Percentiles rank a stretch among this genome's conserved stretches.
These are phyloP conservation scores for Parnassius apollo DNA, from an alignment of 2,888 invertebrate genomes.

Conservation along the genomic window DNA sequence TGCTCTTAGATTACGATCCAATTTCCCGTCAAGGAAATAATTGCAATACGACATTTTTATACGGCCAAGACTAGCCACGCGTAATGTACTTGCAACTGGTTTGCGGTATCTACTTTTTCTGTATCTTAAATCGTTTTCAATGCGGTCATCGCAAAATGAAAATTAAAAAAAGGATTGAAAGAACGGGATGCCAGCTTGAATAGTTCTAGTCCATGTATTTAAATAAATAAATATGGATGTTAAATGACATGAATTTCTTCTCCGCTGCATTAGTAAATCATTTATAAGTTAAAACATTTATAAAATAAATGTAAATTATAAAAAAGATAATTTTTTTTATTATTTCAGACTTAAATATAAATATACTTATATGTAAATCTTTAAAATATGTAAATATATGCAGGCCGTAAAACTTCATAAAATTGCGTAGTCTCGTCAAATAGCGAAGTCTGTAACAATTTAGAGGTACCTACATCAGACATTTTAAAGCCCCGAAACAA, in stretches of 20 bases:
- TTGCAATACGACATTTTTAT: conserved; percentile 18
- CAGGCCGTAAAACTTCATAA: background rate
- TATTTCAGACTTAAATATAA: no score
- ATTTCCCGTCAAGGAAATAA: conserved; percentile 6
- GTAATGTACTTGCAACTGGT: conserved; percentile 43
- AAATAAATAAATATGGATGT: background rate
- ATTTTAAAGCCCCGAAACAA: conserved; percentile 24
- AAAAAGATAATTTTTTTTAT: no score
- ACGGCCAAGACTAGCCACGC: conserved; percentile 33
- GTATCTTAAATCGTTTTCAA: conserved; percentile 13
- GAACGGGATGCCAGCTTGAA: conserved; percentile 1
- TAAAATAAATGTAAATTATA: no score
- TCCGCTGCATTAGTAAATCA: no score
- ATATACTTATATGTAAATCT: no score
- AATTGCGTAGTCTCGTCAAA: background rate
- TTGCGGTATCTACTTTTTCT: conserved; percentile 25
- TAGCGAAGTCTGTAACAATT: conserved; percentile 10
- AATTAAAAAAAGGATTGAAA: background rate
- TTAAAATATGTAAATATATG: no score
- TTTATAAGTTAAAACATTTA: no score
- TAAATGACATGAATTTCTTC: no score
- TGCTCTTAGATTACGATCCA: background rate
- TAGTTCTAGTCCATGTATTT: conserved; percentile 4
- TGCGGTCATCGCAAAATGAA: conserved; percentile 13
- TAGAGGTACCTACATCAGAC: conserved; percentile 13